Conservation (phyloP, 1,140 invertebrate genomes). For the Zaprionus camerounensis region DNA sequence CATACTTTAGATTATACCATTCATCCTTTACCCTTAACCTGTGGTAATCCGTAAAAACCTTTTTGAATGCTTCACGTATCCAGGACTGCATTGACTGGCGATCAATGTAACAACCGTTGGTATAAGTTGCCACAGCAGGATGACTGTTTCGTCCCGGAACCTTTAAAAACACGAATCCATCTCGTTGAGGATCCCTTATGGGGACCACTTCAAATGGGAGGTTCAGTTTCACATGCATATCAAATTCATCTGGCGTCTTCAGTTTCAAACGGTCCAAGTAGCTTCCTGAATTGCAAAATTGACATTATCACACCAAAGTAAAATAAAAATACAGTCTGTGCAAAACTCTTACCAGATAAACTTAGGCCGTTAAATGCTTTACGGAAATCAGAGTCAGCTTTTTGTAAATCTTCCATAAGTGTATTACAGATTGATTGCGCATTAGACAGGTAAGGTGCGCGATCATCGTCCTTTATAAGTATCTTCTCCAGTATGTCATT, state of each 20-base stretch:
- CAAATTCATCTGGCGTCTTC: slow-evolving; percentile 49
- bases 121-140: neutral
- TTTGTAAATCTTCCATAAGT: slow-evolving; percentile 36
- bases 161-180: slow-evolving; percentile 23
- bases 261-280: slow-evolving; percentile 51
- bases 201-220: slow-evolving; percentile 26
- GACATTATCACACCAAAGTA: neutral
- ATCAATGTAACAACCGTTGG: slow-evolving; percentile 8
- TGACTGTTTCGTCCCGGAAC: neutral
- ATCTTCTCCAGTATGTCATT: slow-evolving; percentile 22
- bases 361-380: slow-evolving; percentile 35
- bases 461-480: slow-evolving; percentile 13
- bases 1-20: slow-evolving; percentile 19
- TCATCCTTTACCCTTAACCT: neutral
- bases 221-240: slow-evolving; percentile 51
- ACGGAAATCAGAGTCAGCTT: slow-evolving; percentile 16
- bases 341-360: slow-evolving; percentile 25
- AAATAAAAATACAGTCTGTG: neutral
- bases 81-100: slow-evolving; percentile 28
- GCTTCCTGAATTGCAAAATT: slow-evolving; percentile 27
- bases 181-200: neutral
- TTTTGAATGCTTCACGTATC: slow-evolving; percentile 33
- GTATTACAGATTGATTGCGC: slow-evolving; percentile 29
- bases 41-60: neutral
- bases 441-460: slow-evolving; percentile 12